These are phyloP conservation scores for Scolanthus callimorphus DNA, from an alignment of 92 coral and sea anemone species.

Conservation along the genomic window DNA sequence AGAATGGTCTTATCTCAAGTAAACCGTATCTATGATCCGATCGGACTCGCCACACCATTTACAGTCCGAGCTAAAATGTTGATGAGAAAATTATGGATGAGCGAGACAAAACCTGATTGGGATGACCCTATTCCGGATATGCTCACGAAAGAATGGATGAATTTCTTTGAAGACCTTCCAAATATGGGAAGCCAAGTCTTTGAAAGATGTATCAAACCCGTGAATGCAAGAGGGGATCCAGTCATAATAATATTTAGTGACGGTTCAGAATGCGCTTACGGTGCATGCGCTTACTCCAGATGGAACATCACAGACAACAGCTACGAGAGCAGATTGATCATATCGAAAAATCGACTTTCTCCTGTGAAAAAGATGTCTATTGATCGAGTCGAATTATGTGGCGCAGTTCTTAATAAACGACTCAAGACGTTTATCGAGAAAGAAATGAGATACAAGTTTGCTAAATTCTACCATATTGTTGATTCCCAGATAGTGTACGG, in stretches of 20 bases:
- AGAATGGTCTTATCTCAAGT: conserved; percentile 36
- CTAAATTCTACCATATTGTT: conserved; percentile 24
- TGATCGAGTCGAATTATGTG: conserved; percentile 43
- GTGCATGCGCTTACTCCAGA: conserved; percentile 33
- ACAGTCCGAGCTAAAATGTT: conserved; percentile 50
- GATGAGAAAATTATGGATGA: conserved; percentile 38
- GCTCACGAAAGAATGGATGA: conserved; percentile 27
- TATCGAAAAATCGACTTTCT: conserved; percentile 37
- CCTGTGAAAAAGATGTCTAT: conserved; percentile 35
- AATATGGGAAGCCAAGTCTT: conserved; percentile 24
- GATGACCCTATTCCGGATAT: neutral
- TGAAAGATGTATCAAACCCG: conserved; percentile 21
- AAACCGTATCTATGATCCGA: conserved; percentile 38
- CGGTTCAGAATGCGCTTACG: conserved; percentile 34
- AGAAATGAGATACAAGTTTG: conserved; percentile 28
- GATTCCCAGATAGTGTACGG: conserved; percentile 48
- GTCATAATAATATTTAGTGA: conserved; percentile 46
- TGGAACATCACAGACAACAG: conserved; percentile 12
- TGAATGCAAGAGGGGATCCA: no score
- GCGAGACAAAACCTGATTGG: conserved; percentile 6
- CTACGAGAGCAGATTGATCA: conserved; percentile 7
- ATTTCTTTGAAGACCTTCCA: conserved; percentile 26
- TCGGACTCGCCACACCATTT: conserved; percentile 42
- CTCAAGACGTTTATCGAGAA: conserved; percentile 26
- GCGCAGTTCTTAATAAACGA: conserved; percentile 32